Evolutionary conservation across 2,113 vertebrate species (phyloP).

Genomic region (Nesospiza acunhae): DNA sequence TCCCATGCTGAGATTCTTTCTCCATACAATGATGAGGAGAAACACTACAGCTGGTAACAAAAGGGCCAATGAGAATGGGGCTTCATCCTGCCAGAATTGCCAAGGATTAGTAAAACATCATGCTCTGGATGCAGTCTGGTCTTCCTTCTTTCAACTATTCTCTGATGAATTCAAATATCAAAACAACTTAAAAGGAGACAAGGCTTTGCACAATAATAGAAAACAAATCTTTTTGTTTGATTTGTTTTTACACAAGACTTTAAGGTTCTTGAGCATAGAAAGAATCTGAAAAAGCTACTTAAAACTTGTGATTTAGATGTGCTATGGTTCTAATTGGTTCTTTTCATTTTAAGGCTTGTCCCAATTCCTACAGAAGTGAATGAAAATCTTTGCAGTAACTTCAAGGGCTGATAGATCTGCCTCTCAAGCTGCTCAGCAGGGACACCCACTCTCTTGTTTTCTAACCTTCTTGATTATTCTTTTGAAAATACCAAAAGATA

Average conservation of each 20-base stretch:
- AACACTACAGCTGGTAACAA: neutral
- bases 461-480: neutral
- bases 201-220: neutral
- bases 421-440: neutral
- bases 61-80: neutral
- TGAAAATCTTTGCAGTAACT: neutral
- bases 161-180: slow-evolving; percentile 1
- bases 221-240: neutral
- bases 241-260: neutral
- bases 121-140: neutral
- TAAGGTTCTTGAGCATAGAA: neutral
- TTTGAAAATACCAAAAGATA: neutral
- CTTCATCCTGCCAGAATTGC: slow-evolving; percentile 20
- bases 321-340: neutral
- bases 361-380: neutral
- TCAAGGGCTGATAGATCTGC: neutral
- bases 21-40: neutral
- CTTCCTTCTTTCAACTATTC: neutral
- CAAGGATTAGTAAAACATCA: slow-evolving; percentile 27
- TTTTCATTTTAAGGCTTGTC: neutral
- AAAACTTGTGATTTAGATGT: neutral
- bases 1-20: slow-evolving; percentile 43
- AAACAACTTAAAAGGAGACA: slow-evolving; percentile 1
- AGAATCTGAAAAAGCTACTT: slow-evolving; percentile 24
- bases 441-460: neutral